Base-by-base conservation (phyloP, 2,888 invertebrate species). In the Choreutis nemorana region DNA sequence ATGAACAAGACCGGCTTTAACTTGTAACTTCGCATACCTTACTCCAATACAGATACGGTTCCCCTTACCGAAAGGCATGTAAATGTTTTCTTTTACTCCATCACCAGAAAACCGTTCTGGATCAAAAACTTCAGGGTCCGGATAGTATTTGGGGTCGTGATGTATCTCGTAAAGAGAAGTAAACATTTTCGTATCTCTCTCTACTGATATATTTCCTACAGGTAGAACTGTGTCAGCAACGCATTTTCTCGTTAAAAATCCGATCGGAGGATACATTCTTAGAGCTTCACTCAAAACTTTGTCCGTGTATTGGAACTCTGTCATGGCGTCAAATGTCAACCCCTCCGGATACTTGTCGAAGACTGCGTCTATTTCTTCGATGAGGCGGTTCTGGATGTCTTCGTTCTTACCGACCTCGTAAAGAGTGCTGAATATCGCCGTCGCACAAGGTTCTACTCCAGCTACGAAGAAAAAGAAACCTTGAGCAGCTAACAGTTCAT, bases 61-160 rank as follows among this genome's bases (percentile, higher is more conserved):
- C 1, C 79, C 79, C 42, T 52, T 66, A 1, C 80, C 79, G 37
- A 79, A 81, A 1, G 79, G 73, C 42, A 71, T 41, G 31, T 62
- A 79, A 0, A 52, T 48, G 14, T 47, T 40, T 12, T 62, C 60
- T 24, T 37, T 49, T 0, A 53, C 14, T 10, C 21, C 45, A 18
- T 58, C 55, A 1, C 48, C 41, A 4, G 45, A 34, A 40, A 67
- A 68, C 28, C 75, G 51, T 2, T 75, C 67, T 2, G 78, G 77
- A 32, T 71, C 54, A 39, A 75, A 79, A 2, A 49, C 52, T 26
- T 68, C 55, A 1, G 81, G 80, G 8, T 81, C 49, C 1, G 64
- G 55, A 34, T 58, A 77, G 37, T 65, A 59, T 23, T 65, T 50
- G 0, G 67, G 57, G 34, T 81, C 79, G 21, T 60, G 56, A 31